These are phyloP conservation scores for Ceratina australensis DNA, from an alignment of 1,140 invertebrate genomes.

Conservation along the genomic window DNA sequence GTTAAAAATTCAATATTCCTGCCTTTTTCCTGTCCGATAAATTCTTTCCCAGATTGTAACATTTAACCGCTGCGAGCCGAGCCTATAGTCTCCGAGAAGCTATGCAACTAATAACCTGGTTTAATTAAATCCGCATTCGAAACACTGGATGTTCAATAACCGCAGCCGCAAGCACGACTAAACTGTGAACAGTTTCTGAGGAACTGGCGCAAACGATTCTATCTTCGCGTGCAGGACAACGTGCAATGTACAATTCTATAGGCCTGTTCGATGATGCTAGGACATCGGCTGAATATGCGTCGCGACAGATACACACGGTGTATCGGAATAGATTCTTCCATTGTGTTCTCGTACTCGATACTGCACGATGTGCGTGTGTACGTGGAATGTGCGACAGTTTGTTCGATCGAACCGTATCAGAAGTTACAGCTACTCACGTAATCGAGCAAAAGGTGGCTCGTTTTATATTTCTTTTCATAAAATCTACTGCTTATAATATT, in stretches of 20 bases:
- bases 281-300: constrained; percentile 1
- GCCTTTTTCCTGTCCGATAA: neutral
- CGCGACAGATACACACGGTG: neutral
- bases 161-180: constrained; percentile 4
- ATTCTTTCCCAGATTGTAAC: neutral
- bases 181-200: constrained; percentile 30
- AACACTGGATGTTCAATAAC: constrained; percentile 60
- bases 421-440: too few species aligned
- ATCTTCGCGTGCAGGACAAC: constrained; percentile 44
- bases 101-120: constrained; percentile 51
- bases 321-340: neutral
- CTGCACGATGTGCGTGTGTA: too few species aligned
- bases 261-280: neutral
- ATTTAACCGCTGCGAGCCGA: neutral
- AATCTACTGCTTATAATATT: too few species aligned
- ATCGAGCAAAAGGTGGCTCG: too few species aligned
- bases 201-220: constrained; percentile 64
- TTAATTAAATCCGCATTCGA: constrained; percentile 64
- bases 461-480: too few species aligned
- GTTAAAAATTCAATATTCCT: neutral
- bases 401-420: neutral
- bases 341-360: neutral
- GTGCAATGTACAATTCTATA: constrained; percentile 2
- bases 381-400: neutral
- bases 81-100: neutral